phyloP scores from a whole-genome alignment of 2,797 vertebrate species.

The Mycteria americana region DNA sequence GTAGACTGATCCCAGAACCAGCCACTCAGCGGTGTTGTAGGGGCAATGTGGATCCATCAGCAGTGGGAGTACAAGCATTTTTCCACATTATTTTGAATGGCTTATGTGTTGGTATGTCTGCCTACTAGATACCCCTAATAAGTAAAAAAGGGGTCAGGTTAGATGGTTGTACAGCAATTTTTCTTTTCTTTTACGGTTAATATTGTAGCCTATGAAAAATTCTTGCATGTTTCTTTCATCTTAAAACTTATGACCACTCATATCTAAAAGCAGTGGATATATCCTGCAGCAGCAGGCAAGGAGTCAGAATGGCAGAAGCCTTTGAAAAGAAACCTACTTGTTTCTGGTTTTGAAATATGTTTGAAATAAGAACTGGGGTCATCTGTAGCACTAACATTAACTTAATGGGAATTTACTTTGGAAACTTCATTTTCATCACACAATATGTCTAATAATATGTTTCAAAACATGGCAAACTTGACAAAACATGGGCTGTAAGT shows the following conservation, averaged over 20 bases:
- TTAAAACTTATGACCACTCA: not conserved
- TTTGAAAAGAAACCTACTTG: not conserved
- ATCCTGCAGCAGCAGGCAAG: not conserved
- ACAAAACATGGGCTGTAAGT: not conserved
- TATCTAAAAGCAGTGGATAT: not conserved
- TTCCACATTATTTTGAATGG: not conserved
- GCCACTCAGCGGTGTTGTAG: not conserved
- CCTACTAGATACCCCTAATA: not conserved
- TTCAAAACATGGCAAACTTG: not conserved
- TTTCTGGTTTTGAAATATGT: not conserved
- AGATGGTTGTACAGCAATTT: accelerated
- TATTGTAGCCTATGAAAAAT: not conserved
- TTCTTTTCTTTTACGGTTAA: not conserved
- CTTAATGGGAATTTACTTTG: not conserved
- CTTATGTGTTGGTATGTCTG: not conserved
- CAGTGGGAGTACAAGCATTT: not conserved
- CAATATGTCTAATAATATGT: not conserved
- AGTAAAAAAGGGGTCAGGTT: not conserved
- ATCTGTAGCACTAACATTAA: not conserved
- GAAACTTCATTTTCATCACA: not conserved
- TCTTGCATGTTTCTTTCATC: not conserved
- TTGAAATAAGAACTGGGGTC: not conserved
- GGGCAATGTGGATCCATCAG: not conserved
- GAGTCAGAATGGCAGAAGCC: not conserved
- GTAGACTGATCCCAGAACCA: not conserved